Percentiles rank a stretch among this genome's conserved stretches.
Conservation (phyloP, 2,888 invertebrate species). For the Hecatera dysodea region DNA sequence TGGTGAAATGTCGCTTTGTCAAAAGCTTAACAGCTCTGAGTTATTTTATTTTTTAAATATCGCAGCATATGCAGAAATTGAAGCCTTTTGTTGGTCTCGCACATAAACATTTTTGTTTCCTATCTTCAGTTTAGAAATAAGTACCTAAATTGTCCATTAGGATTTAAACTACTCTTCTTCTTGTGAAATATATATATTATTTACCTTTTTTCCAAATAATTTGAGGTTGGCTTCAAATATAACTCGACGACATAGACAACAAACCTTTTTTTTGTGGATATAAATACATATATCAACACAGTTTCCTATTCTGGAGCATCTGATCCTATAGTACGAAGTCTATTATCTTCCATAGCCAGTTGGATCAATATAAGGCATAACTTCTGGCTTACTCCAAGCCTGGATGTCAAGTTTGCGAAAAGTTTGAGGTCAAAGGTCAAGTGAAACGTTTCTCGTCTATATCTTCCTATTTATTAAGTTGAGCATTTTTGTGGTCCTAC, state of each 20-base stretch:
- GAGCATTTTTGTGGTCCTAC: slow-evolving; percentile 32
- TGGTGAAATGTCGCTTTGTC: too few species aligned
- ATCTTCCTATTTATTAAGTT: slow-evolving; percentile 43
- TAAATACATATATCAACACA: too few species aligned
- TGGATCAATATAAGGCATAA: slow-evolving; percentile 33
- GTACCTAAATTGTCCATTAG: background rate
- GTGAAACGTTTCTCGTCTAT: slow-evolving; percentile 32
- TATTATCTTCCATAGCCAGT: slow-evolving; percentile 20
- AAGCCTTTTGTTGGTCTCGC: too few species aligned
- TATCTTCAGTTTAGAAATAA: too few species aligned
- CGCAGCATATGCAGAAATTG: too few species aligned
- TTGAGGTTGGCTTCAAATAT: background rate
- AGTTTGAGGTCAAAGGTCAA: slow-evolving; percentile 56
- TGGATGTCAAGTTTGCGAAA: slow-evolving; percentile 53
- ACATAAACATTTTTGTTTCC: too few species aligned
- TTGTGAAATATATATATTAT: too few species aligned
- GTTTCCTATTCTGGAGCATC: background rate
- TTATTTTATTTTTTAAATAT: too few species aligned
- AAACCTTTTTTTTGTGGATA: background rate
- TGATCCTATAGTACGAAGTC: slow-evolving; percentile 12
- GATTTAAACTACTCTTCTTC: background rate
- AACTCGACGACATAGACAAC: background rate
- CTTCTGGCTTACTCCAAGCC: slow-evolving; percentile 40
- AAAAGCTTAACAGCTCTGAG: too few species aligned
- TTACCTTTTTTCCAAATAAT: background rate